Evolutionary conservation across 2,797 vertebrate species (phyloP), one percentile per base, ranked within the genome.

Genomic region (Labroides dimidiatus): DNA sequence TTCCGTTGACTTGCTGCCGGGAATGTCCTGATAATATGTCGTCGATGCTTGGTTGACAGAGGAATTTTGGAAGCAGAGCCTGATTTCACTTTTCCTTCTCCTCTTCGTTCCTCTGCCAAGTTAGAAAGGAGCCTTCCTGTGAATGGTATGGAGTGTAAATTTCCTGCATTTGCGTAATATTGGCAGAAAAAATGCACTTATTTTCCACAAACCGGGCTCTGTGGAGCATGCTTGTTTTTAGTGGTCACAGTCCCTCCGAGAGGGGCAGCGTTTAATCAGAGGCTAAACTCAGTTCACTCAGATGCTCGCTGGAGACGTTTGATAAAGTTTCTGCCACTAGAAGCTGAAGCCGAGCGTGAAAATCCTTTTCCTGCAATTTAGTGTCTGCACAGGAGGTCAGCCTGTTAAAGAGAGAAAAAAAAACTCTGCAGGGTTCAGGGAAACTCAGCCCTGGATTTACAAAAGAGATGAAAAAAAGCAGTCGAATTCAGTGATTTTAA

Each of bases 281-380:
- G 81, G 66, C 76, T 67, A 51, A 84, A 76, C 33, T 42, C 70
- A 27, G 53, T 69, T 76, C 75, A 30, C 78, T 77, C 72, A 52
- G 69, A 82, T 87, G 78, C 76, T 84, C 15, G 64, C 64, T 69
- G n/a, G 77, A 82, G 78, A 78, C 41, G 72, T 87, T 88, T 90
- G 90, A 91, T 90, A 84, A 87, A 84, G 85, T 87, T 86, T 87
- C 87, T 85, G 83, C 84, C 74, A 77, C 85, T 81, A 53, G 79
- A 79, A 77, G 80, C 78, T 80, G 86, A 80, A 86, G 86, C 87
- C 85, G 73, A 86, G 90, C 87, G 67, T 89, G 80, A 84, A 89
- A 90, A 84, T 68, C 84, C 50, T 71, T 90, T 93, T 92, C 88
- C 91, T 92, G 88, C 81, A 91, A 91, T 92, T 92, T 91, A 90